phyloP scores from a whole-genome alignment of 2,113 vertebrate species.

The Dolichallabes microphthalmus region DNA sequence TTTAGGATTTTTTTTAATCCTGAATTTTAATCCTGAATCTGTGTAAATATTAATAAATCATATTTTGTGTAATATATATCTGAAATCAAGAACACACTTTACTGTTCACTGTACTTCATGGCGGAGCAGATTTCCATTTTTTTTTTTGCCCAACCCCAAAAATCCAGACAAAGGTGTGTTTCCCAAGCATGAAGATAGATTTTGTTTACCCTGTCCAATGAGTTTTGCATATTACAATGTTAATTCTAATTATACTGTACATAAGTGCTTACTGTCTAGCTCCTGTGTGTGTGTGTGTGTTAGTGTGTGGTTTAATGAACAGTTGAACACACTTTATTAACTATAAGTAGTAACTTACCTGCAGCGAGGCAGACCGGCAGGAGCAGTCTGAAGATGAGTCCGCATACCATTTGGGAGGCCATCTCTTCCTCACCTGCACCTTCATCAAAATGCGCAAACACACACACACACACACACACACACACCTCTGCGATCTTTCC shows the following conservation, averaged over 20 bases:
- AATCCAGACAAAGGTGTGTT: too few species aligned
- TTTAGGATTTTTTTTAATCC: not conserved
- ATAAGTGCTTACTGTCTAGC: not conserved
- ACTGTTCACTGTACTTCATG: too few species aligned
- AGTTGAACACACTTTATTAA: not conserved
- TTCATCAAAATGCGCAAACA: constrained; percentile 26
- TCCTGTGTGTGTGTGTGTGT: too few species aligned
- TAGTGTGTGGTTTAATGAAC: not conserved
- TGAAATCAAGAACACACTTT: too few species aligned
- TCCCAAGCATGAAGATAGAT: too few species aligned
- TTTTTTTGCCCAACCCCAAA: too few species aligned
- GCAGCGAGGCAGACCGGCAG: constrained; percentile 82
- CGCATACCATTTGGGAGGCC: constrained; percentile 86
- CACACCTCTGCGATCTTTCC: constrained; percentile 25
- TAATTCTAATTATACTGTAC: not conserved
- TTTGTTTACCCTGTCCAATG: not conserved
- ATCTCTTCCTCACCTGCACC: constrained; percentile 63
- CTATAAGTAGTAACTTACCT: constrained; percentile 67
- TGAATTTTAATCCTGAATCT: not conserved
- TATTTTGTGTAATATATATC: too few species aligned
- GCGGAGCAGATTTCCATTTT: too few species aligned
- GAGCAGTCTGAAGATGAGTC: constrained; percentile 83
- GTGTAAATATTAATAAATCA: not conserved
- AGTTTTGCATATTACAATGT: not conserved
- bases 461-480: too few species aligned